Conservation (phyloP, 2,888 invertebrate genomes). For the Cantharis lateralis region DNA sequence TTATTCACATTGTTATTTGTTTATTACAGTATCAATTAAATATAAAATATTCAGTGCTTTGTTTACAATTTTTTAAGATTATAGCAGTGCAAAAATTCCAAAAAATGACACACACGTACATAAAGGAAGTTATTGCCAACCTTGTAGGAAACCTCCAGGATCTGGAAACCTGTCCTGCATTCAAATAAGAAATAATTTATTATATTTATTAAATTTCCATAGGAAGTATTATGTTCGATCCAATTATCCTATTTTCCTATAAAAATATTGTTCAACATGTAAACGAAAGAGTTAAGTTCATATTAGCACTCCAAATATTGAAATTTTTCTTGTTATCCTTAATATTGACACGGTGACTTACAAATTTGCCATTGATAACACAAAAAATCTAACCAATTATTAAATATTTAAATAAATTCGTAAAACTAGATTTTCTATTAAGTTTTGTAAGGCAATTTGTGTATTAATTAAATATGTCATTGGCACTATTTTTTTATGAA, state of each 20-base stretch:
- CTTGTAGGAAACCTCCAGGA: slow-evolving; percentile 15
- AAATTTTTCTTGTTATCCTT: not conserved
- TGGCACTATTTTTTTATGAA: not conserved
- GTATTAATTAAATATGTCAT: not conserved
- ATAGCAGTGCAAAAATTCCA: not conserved
- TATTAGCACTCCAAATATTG: not conserved
- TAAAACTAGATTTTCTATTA: not conserved
- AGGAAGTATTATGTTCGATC: not conserved
- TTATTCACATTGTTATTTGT: not conserved
- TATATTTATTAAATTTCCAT: not conserved
- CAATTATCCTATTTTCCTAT: not conserved
- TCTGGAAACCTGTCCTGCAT: slow-evolving; percentile 8
- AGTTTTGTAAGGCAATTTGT: not conserved
- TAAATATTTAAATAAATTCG: not conserved
- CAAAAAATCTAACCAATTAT: not conserved
- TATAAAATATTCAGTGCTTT: not conserved
- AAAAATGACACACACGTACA: not conserved
- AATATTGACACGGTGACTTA: not conserved
- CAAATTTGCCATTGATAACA: not conserved
- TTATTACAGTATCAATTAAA: not conserved
- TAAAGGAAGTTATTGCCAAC: not conserved
- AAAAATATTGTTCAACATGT: not conserved
- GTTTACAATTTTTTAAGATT: not conserved
- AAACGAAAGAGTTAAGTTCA: not conserved
- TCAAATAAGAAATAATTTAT: not conserved